Evolutionary conservation across 2,797 vertebrate species (phyloP).

Genomic region (Lithobates sylvaticus): DNA sequence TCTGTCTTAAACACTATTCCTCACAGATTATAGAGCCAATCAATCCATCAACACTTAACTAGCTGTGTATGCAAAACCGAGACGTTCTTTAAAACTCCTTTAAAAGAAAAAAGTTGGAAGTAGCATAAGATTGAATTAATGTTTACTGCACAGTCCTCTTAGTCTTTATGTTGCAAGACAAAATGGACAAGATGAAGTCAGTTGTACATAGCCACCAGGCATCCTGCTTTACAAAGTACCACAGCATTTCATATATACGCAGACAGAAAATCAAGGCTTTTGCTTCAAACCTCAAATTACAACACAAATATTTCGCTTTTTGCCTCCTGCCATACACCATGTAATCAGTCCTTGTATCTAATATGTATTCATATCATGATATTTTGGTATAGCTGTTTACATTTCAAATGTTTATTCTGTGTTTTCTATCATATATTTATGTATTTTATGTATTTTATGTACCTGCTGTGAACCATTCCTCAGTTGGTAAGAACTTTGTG

Average conservation of each 20-base stretch:
- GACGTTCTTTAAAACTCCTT: neutral
- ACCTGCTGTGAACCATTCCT: no score
- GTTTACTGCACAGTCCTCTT: conserved; percentile 17
- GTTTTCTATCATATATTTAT: no score
- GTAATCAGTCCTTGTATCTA: no score
- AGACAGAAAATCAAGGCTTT: conserved; percentile 47
- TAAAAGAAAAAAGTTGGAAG: neutral
- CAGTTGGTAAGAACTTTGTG: no score
- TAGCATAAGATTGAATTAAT: conserved; percentile 40
- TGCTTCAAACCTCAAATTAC: conserved; percentile 27
- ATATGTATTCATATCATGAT: no score
- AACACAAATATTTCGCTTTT: conserved; percentile 30
- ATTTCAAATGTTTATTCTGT: no score
- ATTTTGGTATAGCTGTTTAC: no score
- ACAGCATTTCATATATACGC: conserved; percentile 38
- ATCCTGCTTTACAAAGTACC: conserved; percentile 17
- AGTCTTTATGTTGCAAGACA: conserved; percentile 16
- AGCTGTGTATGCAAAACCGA: conserved; percentile 15
- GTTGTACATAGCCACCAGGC: conserved; percentile 47
- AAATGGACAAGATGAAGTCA: conserved; percentile 28
- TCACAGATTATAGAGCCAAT: conserved; percentile 27
- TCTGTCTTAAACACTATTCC: conserved; percentile 9
- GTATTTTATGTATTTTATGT: no score
- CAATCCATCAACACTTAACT: conserved; percentile 46
- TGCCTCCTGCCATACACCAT: neutral